Evolutionary conservation across 2,888 invertebrate genomes (phyloP).

Genomic region (Xestia rhomboidea): DNA sequence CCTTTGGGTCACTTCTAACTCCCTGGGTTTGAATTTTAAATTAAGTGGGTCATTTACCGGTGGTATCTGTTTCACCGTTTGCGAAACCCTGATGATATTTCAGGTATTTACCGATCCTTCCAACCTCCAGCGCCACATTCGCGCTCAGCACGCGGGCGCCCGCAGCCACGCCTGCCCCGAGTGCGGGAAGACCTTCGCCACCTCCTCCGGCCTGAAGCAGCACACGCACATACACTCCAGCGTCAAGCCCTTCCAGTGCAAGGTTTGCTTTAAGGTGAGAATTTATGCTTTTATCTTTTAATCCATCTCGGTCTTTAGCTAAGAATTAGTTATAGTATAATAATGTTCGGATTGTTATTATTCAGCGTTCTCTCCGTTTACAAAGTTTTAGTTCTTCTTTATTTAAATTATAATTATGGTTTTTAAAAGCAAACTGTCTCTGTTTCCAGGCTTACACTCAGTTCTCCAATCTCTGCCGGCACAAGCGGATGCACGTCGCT

Average conservation of each 20-base stretch:
- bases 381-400: not conserved
- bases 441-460: conserved; percentile 97
- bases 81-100: conserved; percentile 91
- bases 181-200: conserved; percentile 99
- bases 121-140: conserved; percentile 98
- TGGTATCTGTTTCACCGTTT: conserved; percentile 75
- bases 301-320: not conserved
- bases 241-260: conserved; percentile 99
- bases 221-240: conserved; percentile 99
- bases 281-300: conserved; percentile 5
- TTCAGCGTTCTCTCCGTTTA: not conserved
- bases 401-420: not conserved
- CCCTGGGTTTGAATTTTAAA: conserved; percentile 60
- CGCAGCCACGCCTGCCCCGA: conserved; percentile 99
- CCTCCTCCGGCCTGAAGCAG: conserved; percentile 99
- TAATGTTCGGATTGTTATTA: not conserved
- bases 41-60: conserved; percentile 60
- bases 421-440: conserved; percentile 33
- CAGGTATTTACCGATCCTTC: conserved; percentile 99
- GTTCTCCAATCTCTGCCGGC: conserved; percentile 99
- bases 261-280: conserved; percentile 97
- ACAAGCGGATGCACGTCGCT: conserved; percentile 99
- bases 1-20: conserved; percentile 38
- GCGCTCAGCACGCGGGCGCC: conserved; percentile 98
- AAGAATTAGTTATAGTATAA: not conserved